Evolutionary conservation across 2,888 invertebrate genomes (phyloP).

Genomic region (Norana najaformis): DNA sequence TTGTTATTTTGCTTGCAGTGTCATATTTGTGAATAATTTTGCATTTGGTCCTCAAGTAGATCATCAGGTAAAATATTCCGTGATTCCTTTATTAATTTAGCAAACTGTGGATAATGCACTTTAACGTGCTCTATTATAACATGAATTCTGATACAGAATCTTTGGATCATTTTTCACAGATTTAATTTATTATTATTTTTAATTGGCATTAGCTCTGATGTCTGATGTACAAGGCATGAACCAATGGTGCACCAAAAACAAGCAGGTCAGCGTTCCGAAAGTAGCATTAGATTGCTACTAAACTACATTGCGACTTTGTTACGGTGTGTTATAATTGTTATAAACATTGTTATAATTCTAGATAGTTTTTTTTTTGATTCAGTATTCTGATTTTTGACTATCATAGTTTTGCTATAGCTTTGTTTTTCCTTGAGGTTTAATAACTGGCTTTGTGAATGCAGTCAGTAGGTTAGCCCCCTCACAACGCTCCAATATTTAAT

Average conservation of each 20-base stretch:
- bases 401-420: neutral
- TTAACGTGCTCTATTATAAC: too few species aligned
- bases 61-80: conserved; percentile 67
- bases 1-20: conserved; percentile 69
- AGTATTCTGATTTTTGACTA: neutral
- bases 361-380: neutral
- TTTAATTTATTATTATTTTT: too few species aligned
- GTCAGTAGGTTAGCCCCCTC: neutral
- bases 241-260: too few species aligned
- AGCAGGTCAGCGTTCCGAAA: too few species aligned
- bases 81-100: neutral
- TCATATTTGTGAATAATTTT: conserved; percentile 99
- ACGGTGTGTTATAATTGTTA: neutral
- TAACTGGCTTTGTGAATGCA: neutral
- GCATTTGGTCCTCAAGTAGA: conserved; percentile 97
- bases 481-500: neutral
- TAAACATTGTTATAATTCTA: too few species aligned
- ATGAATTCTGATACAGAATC: neutral
- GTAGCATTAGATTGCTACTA: neutral
- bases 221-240: too few species aligned
- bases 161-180: neutral
- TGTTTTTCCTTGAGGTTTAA: neutral
- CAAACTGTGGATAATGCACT: neutral
- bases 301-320: neutral
- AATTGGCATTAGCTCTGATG: too few species aligned